Evolutionary conservation across 2,797 vertebrate genomes (phyloP).

Genomic region (Paramormyrops hopkinsi): DNA sequence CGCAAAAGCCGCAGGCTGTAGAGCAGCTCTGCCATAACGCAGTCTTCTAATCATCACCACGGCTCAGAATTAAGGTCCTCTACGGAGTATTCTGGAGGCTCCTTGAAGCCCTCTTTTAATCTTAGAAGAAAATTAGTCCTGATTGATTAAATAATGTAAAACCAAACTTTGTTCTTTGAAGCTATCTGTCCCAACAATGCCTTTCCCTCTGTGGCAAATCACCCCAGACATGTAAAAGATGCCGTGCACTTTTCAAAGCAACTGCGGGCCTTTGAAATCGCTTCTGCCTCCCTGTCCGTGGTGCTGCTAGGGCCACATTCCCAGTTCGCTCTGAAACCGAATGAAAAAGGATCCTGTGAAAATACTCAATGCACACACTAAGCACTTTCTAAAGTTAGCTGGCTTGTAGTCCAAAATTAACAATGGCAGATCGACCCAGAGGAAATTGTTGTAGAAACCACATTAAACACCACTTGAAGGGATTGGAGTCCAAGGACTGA

Average conservation of each 20-base stretch:
- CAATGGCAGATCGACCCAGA: conserved; percentile 59
- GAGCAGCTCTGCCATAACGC: neutral
- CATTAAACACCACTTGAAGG: conserved; percentile 55
- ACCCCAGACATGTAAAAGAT: conserved; percentile 34
- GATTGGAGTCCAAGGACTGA: conserved; percentile 33
- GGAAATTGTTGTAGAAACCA: conserved; percentile 55
- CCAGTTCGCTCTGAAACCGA: conserved; percentile 29
- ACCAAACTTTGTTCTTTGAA: conserved; percentile 18
- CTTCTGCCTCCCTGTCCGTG: conserved; percentile 38
- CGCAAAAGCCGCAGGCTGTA: neutral
- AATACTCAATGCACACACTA: conserved; percentile 40
- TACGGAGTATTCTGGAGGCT: neutral
- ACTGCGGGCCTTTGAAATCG: conserved; percentile 43
- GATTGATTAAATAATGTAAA: conserved; percentile 36
- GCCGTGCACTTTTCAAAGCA: conserved; percentile 33
- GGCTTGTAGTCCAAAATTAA: conserved; percentile 55
- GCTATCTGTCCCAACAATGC: conserved; percentile 6
- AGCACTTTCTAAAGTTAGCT: conserved; percentile 50
- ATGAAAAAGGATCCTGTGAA: conserved; percentile 39
- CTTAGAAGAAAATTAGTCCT: conserved; percentile 26
- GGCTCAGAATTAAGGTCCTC: neutral
- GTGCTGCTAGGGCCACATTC: conserved; percentile 28
- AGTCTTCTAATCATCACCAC: neutral
- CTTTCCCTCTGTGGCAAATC: conserved; percentile 18
- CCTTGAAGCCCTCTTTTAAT: conserved; percentile 1